Base-by-base conservation (phyloP, 1,140 invertebrate species). In the Latrodectus geometricus region DNA sequence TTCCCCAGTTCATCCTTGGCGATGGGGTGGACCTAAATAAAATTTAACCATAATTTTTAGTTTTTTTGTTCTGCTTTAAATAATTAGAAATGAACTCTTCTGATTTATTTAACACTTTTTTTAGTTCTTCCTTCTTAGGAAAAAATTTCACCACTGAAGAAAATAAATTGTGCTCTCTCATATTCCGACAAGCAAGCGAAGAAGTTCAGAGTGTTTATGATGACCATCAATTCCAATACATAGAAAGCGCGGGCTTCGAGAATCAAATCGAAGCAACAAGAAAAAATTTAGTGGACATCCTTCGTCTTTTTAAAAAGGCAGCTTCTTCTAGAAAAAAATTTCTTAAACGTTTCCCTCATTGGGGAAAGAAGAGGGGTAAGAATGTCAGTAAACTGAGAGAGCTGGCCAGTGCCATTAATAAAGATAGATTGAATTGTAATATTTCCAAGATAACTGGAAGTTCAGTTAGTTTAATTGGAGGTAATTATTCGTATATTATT, bases 361-460 rank as follows among this genome's bases (percentile, higher is more conserved):
- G 74, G 74, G 20, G 17, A 12, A 11, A 14, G 11, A 54, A 4
- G 9, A 50, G 74, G 4, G 23, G 15, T 23, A 11, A 14, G 11
- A 76, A 50, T 61, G 4, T 76, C 23, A n/a, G 23, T 54, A 52
- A 56, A 14, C 14, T 76, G 52, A 76, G 54, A 21, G 52, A n/a
- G 1, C 20, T 23, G 23, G 74, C 74, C 15, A 50, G 11, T 76
- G n/a, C n/a, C 12, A 61, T 76, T 11, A 12, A 76, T 56, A 21
- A 20, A 0, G 74, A 76, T 35, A 54, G 74, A 14, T 76, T 76
- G 23, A 76, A 76, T 49, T 35, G 74, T n/a, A 76, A 76, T 76
- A 15, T 76, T 23, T 20, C 52, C 23, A 76, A 76, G 54, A 61
- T 76, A 21, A 20, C 54, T 14, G 74, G 74, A 4, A 48, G 52